Evolutionary conservation across 2,888 invertebrate species (phyloP).

Genomic region (Macrophya annulata): DNA sequence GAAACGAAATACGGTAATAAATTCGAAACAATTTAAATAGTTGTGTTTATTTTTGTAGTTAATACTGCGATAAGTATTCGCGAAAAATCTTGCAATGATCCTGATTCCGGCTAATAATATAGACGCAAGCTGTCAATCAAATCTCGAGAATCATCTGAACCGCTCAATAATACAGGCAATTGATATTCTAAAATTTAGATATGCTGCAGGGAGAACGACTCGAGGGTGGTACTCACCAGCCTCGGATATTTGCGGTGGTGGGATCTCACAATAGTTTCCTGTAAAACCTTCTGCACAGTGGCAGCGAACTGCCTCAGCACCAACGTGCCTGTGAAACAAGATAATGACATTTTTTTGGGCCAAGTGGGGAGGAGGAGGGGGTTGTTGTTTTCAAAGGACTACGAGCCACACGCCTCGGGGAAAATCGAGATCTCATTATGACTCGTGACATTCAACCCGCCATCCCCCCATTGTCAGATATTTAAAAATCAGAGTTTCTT

Average conservation of each 20-base stretch:
- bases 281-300: conserved; percentile 86
- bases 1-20: conserved; percentile 55
- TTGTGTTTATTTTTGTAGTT: too few relatives aligned
- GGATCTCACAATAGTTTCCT: conserved; percentile 87
- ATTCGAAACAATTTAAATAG: background rate
- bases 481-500: background rate
- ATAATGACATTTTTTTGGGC: conserved; percentile 12
- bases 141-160: background rate
- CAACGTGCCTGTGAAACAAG: conserved; percentile 85
- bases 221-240: conserved; percentile 27
- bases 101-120: background rate
- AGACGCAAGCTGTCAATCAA: background rate
- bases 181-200: background rate
- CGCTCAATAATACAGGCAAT: background rate
- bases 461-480: conserved; percentile 67
- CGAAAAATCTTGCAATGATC: background rate
- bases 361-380: too few relatives aligned
- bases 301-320: conserved; percentile 88
- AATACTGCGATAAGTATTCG: too few relatives aligned
- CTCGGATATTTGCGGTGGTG: conserved; percentile 80
- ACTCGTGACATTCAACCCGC: background rate
- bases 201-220: background rate
- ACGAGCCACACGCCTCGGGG: background rate
- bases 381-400: background rate
- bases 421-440: background rate